phyloP scores from a whole-genome alignment of 1,140 invertebrate species.

The Bathynomus jamesi region DNA sequence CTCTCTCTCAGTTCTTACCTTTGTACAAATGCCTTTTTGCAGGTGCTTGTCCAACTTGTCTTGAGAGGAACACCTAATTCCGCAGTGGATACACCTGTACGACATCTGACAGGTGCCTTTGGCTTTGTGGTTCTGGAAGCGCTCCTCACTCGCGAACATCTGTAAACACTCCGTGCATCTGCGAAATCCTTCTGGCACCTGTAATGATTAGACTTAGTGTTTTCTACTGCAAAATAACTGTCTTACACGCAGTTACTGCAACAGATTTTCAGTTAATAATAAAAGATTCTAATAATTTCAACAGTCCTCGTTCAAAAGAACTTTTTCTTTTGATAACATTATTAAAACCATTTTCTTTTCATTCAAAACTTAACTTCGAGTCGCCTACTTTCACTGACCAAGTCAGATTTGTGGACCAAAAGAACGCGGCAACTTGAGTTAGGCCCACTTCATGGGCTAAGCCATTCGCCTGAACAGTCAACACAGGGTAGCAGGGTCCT shows the following conservation, averaged over 20 bases:
- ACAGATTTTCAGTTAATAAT: neutral
- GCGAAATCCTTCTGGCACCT: slow-evolving; percentile 35
- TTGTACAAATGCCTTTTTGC: slow-evolving; percentile 29
- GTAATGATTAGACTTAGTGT: neutral
- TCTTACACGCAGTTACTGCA: neutral
- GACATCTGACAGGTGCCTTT: slow-evolving; percentile 25
- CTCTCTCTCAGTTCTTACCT: slow-evolving; percentile 2
- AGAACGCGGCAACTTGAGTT: no score
- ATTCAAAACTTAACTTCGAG: no score
- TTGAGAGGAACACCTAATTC: slow-evolving; percentile 26
- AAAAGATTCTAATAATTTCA: neutral
- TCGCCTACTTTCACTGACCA: no score
- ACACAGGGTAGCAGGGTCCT: no score
- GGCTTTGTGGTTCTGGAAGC: slow-evolving; percentile 26
- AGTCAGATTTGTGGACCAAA: no score
- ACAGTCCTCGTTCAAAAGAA: neutral
- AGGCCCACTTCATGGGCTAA: no score
- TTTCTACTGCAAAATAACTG: neutral
- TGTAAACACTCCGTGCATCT: slow-evolving; percentile 32
- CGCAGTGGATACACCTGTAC: slow-evolving; percentile 31
- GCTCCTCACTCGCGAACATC: slow-evolving; percentile 36
- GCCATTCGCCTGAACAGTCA: no score
- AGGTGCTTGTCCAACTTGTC: slow-evolving; percentile 27
- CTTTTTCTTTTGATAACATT: neutral
- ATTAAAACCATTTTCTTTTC: no score